A percentile compares a stretch with the other conserved stretches of the same genome.
Conservation (phyloP, 2,113 vertebrate species). For the Hassar affinis region DNA sequence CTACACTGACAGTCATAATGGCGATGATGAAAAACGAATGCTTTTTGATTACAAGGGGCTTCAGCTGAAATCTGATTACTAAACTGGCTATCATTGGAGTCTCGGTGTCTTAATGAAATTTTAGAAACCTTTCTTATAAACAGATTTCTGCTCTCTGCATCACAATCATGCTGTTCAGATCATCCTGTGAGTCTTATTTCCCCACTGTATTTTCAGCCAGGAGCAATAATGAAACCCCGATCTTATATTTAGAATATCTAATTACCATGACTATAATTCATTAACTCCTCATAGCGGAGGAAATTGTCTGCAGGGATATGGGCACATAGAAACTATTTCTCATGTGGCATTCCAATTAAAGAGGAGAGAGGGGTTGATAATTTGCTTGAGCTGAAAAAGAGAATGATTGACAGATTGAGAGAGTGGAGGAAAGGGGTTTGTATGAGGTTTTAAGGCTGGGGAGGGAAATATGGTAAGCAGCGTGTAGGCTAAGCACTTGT, state of each 20-base stretch:
- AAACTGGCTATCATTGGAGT: neutral
- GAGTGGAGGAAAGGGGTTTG: neutral
- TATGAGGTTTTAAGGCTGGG: neutral
- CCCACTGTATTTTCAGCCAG: conserved; percentile 39
- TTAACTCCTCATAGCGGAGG: conserved; percentile 42
- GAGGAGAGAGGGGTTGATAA: conserved; percentile 11
- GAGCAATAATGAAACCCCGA: conserved; percentile 43
- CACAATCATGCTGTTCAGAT: conserved; percentile 20
- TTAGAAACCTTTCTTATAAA: neutral
- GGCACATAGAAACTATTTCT: conserved; percentile 27
- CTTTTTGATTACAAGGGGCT: neutral
- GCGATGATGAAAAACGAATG: neutral
- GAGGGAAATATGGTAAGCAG: neutral
- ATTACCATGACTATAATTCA: conserved; percentile 52
- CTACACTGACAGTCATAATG: neutral
- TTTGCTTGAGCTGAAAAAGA: conserved; percentile 12
- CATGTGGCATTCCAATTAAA: conserved; percentile 32
- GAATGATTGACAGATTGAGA: conserved; percentile 30
- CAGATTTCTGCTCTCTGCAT: neutral
- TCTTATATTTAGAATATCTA: conserved; percentile 56
- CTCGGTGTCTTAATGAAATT: neutral
- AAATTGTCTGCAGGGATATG: conserved; percentile 49
- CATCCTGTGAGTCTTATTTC: conserved; percentile 38
- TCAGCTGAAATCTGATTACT: neutral
- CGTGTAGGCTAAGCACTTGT: neutral